Evolutionary conservation across 2,113 vertebrate genomes (phyloP).

Genomic region (Fulmarus glacialis): DNA sequence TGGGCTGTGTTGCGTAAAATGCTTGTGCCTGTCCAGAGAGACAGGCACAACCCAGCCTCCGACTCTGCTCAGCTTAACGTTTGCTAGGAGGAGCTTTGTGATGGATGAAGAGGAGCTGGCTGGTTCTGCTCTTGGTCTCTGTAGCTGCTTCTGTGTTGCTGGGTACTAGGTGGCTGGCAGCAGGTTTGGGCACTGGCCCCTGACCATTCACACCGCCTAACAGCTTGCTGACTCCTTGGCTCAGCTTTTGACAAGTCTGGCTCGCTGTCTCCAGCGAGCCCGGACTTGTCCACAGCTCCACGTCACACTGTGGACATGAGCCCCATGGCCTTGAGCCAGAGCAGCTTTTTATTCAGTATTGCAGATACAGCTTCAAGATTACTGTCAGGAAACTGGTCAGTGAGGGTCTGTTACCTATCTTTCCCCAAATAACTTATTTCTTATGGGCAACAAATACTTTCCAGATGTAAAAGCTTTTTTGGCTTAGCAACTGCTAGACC

Average conservation of each 20-base stretch:
- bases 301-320: rapidly evolving
- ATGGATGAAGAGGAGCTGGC: background rate
- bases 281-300: background rate
- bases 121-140: background rate
- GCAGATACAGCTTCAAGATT: background rate
- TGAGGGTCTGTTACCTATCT: background rate
- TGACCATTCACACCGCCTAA: rapidly evolving
- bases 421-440: background rate
- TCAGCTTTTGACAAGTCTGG: background rate
- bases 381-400: background rate
- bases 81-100: background rate
- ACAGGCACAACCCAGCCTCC: background rate
- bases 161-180: background rate
- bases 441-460: background rate
- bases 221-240: background rate
- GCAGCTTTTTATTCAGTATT: background rate
- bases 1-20: background rate
- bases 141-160: background rate
- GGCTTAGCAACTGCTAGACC: background rate
- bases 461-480: background rate
- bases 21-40: background rate
- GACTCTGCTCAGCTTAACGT: background rate
- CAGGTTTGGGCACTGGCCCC: background rate
- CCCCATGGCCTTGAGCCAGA: background rate
- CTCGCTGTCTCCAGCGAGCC: background rate